These are phyloP conservation scores for Pristiophorus japonicus DNA, from an alignment of 2,113 vertebrate genomes.

Conservation along the genomic window DNA sequence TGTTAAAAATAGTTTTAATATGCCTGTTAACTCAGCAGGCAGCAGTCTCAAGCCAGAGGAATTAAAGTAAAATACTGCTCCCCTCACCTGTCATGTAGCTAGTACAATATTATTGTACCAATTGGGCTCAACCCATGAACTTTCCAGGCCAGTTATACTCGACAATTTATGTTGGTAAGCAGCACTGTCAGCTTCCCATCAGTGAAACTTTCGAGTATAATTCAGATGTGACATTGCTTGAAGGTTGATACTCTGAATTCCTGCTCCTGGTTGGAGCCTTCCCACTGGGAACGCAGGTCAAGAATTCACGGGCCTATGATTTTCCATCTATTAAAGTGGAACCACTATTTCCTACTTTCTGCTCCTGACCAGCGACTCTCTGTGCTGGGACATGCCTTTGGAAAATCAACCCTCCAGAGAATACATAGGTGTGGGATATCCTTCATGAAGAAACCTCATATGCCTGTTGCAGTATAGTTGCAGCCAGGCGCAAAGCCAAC, in stretches of 20 bases:
- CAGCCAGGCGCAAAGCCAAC: neutral
- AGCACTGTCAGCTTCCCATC: too few relatives aligned
- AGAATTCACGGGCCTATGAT: neutral
- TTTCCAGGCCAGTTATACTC: neutral
- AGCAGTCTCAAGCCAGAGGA: neutral
- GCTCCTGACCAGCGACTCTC: neutral
- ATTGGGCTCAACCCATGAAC: neutral
- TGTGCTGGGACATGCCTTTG: neutral
- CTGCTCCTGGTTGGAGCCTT: neutral
- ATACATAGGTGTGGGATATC: neutral
- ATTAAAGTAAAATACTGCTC: neutral
- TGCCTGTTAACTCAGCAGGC: slow-evolving; percentile 28
- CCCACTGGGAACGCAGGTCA: neutral
- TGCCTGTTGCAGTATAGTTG: neutral
- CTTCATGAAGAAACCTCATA: neutral
- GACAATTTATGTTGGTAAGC: neutral
- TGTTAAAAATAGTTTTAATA: slow-evolving; percentile 29
- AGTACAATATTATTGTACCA: neutral
- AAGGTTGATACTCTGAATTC: neutral
- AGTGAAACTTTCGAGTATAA: neutral
- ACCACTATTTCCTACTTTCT: neutral
- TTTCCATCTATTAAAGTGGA: neutral
- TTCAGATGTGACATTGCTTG: neutral
- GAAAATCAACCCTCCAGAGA: neutral
- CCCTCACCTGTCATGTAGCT: neutral